Conservation (phyloP, 2,113 vertebrate species). For the Ameiurus melas region DNA sequence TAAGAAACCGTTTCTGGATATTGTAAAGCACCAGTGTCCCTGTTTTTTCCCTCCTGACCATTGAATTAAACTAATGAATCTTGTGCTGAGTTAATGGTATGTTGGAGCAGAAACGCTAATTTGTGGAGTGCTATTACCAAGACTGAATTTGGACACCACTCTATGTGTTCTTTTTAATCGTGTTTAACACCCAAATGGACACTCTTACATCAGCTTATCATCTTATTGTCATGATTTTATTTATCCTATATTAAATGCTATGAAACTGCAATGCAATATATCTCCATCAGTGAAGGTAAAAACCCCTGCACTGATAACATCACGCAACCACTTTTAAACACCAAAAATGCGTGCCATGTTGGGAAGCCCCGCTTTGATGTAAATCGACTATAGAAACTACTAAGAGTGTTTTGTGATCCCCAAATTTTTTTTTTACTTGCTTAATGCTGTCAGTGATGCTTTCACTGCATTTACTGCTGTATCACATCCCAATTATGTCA, state of each 20-base stretch:
- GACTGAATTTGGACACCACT: slow-evolving; percentile 4
- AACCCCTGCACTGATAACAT: not conserved
- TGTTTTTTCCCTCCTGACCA: not conserved
- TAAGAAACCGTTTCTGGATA: not conserved
- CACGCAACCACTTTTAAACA: not conserved
- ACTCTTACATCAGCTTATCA: not conserved
- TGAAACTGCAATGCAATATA: not conserved
- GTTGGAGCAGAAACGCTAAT: not conserved
- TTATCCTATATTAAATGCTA: not conserved
- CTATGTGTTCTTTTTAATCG: not conserved
- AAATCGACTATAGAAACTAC: not conserved
- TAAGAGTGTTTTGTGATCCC: not conserved
- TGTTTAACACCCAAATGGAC: not conserved
- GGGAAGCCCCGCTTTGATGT: not conserved
- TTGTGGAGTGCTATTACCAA: slow-evolving; percentile 9
- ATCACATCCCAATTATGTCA: not conserved
- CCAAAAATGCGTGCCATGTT: not conserved
- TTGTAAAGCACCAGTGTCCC: not conserved
- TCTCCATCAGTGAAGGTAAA: not conserved
- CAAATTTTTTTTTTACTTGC: not conserved
- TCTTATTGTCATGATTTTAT: not conserved
- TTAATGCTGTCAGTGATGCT: slow-evolving; percentile 1
- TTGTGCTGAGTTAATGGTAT: not conserved
- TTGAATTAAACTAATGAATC: not conserved
- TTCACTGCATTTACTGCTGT: not conserved